Evolutionary conservation across 2,113 vertebrate genomes (phyloP), one percentile per base, ranked within the genome.

Genomic region (Kobus ellipsiprymnus): DNA sequence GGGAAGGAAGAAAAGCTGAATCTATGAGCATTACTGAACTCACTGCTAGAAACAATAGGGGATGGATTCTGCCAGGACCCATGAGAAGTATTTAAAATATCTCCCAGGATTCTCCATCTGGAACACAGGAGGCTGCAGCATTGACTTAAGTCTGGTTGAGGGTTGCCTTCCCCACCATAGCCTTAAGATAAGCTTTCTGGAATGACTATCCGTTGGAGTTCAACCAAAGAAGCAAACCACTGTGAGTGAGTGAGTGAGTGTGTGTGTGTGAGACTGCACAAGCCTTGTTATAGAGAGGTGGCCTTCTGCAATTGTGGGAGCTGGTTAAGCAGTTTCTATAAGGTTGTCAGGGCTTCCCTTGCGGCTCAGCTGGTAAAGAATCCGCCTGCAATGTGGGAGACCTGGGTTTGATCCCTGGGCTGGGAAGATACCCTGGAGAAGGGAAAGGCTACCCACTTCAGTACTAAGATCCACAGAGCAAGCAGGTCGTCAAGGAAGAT

Each of bases 191-290:
- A 52, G 36, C 30, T 82, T 92, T 92, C 71, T 87, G 46, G 3
- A 71, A 54, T 89, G 11, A 60, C 54, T 86, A 52, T 77, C n/a
- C 36, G 6, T 14, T 33, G 36, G 21, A 55, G 27, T 55, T 92
- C 94, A 85, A 50, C 36, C 27, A 77, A 77, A 90, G 48, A 81
- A 71, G 71, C 52, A 86, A 86, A 90, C 12, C 40, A 84, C 6
- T 40, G 36, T 21, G 8, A 27, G 40, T 40, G 40, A 40, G 40
- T 40, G 40, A 40, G 27, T 60, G 59, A 30, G 59, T 17, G 60
- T 19, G 30, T 4, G 30, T 6, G 10, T 6, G 67, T 62, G 16
- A 16, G 59, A 60, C 21, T 29, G 29, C 7, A 57, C 2, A 64
- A 94, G 15, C 52, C 54, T 14, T n/a, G 30, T 55, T 62, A n/a